A percentile compares a stretch with the other conserved stretches of the same genome.
These are phyloP conservation scores for Turnix velox DNA, from an alignment of 2,113 vertebrate genomes.

Conservation along the genomic window DNA sequence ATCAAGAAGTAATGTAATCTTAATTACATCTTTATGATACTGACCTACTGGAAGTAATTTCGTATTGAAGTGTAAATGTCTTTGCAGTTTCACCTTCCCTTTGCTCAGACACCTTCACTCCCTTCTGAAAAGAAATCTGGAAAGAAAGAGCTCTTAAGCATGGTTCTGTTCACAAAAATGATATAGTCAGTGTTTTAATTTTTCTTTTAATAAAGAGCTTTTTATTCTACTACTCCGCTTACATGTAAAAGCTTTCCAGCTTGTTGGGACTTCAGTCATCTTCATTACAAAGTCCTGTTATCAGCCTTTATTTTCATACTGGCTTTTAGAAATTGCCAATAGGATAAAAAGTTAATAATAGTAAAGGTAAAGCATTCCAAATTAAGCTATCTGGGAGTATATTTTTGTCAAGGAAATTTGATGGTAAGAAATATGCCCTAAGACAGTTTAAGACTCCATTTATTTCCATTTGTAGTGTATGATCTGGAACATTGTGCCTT, in stretches of 20 bases:
- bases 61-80: not conserved
- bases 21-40: not conserved
- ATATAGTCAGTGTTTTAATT: not conserved
- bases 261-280: not conserved
- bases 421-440: not conserved
- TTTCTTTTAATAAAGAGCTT: not conserved
- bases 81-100: not conserved
- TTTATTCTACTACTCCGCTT: not conserved
- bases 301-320: not conserved
- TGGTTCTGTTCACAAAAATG: not conserved
- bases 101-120: not conserved
- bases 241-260: not conserved
- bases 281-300: not conserved
- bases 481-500: no score
- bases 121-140: not conserved
- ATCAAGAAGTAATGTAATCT: not conserved
- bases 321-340: not conserved
- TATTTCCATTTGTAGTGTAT: not conserved
- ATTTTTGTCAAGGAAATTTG: constrained; percentile 28
- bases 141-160: not conserved
- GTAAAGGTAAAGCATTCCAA: not conserved
- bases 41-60: not conserved
- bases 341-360: not conserved
- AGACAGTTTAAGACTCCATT: constrained; percentile 17
- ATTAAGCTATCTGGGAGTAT: not conserved